A percentile compares a stretch with the other conserved stretches of the same genome.
Conservation (phyloP, 2,113 vertebrate species). For the Emydura subglobosa region DNA sequence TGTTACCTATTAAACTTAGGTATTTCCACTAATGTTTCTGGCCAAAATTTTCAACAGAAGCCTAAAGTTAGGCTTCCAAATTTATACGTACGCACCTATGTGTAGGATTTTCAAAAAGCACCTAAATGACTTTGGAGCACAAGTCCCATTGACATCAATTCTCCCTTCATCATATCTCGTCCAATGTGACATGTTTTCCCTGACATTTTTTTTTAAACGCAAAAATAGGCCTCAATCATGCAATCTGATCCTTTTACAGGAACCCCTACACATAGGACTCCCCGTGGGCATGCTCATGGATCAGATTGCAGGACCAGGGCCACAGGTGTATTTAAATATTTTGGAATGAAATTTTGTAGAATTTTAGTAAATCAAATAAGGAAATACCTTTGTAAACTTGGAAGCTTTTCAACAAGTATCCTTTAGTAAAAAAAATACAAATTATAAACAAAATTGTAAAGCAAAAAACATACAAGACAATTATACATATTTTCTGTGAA, state of each 20-base stretch:
- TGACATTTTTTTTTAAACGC: neutral
- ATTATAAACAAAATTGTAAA: neutral
- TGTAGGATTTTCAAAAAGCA: neutral
- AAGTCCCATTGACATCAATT: neutral
- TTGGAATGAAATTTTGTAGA: neutral
- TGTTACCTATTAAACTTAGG: neutral
- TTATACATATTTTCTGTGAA: too few relatives aligned
- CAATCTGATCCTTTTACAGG: neutral
- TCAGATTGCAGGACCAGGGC: neutral
- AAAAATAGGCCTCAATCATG: neutral
- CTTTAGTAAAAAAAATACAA: neutral
- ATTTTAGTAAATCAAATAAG: neutral
- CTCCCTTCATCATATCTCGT: fast-evolving
- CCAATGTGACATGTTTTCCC: neutral
- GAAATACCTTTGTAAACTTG: neutral
- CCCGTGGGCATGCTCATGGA: fast-evolving
- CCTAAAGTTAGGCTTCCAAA: too few relatives aligned
- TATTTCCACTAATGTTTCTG: neutral
- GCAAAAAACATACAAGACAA: neutral
- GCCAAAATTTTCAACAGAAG: too few relatives aligned
- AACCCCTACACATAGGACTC: fast-evolving
- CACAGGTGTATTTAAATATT: neutral
- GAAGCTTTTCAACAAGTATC: neutral
- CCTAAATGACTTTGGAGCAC: neutral
- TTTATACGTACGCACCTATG: too few relatives aligned